Evolutionary conservation across 2,888 invertebrate species (phyloP), one percentile per base, ranked within the genome.

Genomic region (Scaptomyza reducta): DNA sequence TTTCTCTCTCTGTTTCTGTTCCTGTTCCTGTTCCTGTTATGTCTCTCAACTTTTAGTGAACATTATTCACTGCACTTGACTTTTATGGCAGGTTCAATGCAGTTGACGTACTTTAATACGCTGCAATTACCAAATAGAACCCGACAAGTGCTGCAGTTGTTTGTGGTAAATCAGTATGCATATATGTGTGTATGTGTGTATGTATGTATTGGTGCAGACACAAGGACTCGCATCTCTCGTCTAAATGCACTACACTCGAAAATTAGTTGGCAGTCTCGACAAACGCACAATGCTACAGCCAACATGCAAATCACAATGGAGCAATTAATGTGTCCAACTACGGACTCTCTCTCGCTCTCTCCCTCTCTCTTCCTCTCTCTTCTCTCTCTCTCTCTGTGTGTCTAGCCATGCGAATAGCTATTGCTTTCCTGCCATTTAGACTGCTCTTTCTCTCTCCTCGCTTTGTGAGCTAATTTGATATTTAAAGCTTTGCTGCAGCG

Each of bases 321-420:
- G 78, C 85, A 72, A 87, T 82, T 87, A 85, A 87, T 66, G 62
- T 68, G 66, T 68, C 83, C 71, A 74, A 71, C 70, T 9, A 16
- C 16, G 3, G n/a, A n/a, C n/a, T n/a, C n/a, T n/a, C n/a, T n/a
- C n/a, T n/a, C n/a, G 22, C 22, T 22, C 22, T 22, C 22, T 22
- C 22, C 5, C 22, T 22, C 22, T 22, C 22, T 22, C 22, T 22
- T 3, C 3, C 22, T 22, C 2, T 22, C 22, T 22, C 3, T 1
- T 22, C 22, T 22, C 38, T 38, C 9, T 38, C 16, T 10, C 14
- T 38, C 3, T 38, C 7, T 35, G n/a, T 61, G 74, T 55, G 77
- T 77, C 85, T 87, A 70, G 81, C 87, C 82, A 72, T 53, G 45
- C 47, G 44, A 62, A 66, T 72, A 45, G 61, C 53, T 65, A 58